phyloP scores from a whole-genome alignment of 2,797 vertebrate species.

The Takifugu rubripes region DNA sequence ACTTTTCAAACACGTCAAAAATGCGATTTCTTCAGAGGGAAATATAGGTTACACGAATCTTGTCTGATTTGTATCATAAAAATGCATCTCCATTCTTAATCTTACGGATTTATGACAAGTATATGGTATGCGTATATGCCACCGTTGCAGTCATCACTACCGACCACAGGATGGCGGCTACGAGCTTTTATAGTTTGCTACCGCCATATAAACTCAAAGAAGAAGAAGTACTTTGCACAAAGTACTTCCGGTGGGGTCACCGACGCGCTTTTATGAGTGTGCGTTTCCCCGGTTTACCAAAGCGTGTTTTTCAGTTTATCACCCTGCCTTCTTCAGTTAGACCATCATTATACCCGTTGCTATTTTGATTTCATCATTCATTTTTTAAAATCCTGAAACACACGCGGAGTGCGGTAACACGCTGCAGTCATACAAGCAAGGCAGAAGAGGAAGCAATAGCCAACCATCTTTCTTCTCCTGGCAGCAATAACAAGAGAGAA shows the following conservation, averaged over 20 bases:
- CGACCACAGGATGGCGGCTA: too few relatives aligned
- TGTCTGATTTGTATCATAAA: too few relatives aligned
- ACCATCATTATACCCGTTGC: conserved; percentile 12
- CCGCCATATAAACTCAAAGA: too few relatives aligned
- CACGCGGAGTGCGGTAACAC: conserved; percentile 9
- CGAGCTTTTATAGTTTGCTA: too few relatives aligned
- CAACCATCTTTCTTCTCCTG: conserved; percentile 82
- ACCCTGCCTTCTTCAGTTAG: neutral
- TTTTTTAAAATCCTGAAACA: neutral
- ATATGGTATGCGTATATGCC: too few relatives aligned
- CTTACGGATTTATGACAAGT: too few relatives aligned
- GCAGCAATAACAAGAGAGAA: conserved; percentile 82
- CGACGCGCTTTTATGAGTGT: conserved; percentile 46
- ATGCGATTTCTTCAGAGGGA: too few relatives aligned
- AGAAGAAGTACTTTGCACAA: conserved; percentile 47
- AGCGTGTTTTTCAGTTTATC: conserved; percentile 2
- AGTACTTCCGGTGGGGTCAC: conserved; percentile 84
- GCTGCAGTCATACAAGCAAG: conserved; percentile 53
- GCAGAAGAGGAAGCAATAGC: conserved; percentile 80
- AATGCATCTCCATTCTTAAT: too few relatives aligned
- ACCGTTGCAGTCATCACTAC: too few relatives aligned
- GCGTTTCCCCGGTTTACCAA: conserved; percentile 26
- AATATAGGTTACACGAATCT: too few relatives aligned
- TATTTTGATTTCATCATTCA: conserved; percentile 5
- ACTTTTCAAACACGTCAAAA: neutral